Evolutionary conservation across 1,140 invertebrate species (phyloP), one percentile per base, ranked within the genome.

Genomic region (Drosophila nasuta): DNA sequence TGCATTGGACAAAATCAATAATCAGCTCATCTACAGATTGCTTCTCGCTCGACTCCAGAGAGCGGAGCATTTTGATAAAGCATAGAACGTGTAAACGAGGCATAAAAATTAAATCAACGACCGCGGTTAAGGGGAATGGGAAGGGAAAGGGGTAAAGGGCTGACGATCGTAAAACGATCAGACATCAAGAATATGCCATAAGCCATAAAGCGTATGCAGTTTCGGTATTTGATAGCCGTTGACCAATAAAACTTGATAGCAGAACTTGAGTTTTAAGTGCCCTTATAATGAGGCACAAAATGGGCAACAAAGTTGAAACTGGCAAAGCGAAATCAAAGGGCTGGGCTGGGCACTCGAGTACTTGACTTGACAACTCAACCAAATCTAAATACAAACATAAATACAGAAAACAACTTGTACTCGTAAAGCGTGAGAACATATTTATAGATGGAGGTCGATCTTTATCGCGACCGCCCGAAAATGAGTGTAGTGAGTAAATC

Each of bases 361-460:
- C 43, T 71, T 73, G 56, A 38, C 56, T 75, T 78, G 76, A 78
- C 76, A 78, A 78, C 76, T 75, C 41, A 75, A 75, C 65, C 35
- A 41, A 38, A 41, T 38, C 64, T 52, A 13, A 28, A 52, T 30
- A 30, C 25, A 52, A 3, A n/a, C 1, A 60, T n/a, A 25, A 25
- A 48, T 10, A 60, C 11, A 52, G n/a, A 28, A 2, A 5, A 13
- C 45, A 25, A 1, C 17, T 28, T 28, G 38, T 30, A 43, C 38
- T 57, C 72, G 70, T 78, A 78, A 78, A 78, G 72, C 76, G 76
- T 78, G 76, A 78, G 76, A 78, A 78, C 72, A 73, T 67, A 54
- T 74, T 56, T 64, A 59, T 77, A 54, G 41, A 74, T 78, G 48
- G 62, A 54, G 72, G 64, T 57, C 67, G 76, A 78, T 78, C 72